phyloP scores from a whole-genome alignment of 2,888 invertebrate species.

The Ischnura elegans region DNA sequence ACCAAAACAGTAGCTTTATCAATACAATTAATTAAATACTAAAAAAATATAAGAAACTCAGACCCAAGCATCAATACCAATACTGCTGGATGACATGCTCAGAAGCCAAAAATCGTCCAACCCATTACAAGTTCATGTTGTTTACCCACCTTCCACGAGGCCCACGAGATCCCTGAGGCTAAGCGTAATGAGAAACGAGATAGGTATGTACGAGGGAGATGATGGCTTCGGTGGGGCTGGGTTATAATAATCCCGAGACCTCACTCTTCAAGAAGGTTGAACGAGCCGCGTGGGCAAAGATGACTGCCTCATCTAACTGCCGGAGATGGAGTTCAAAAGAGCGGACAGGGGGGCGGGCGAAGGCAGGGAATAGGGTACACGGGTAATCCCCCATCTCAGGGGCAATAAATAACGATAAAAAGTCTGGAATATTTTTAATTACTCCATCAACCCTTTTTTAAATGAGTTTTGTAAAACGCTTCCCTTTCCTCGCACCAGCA shows the following conservation, averaged over 20 bases:
- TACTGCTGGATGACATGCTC: too few relatives aligned
- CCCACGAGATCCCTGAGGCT: not conserved
- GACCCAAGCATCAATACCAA: too few relatives aligned
- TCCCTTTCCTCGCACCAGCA: not conserved
- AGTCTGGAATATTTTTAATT: conserved; percentile 51
- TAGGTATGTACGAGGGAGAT: not conserved
- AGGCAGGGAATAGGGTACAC: not conserved
- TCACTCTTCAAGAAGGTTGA: conserved; percentile 4
- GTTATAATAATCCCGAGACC: not conserved
- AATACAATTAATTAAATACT: too few relatives aligned
- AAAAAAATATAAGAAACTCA: too few relatives aligned
- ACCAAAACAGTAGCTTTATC: too few relatives aligned
- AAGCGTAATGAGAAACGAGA: not conserved
- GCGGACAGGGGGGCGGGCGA: not conserved
- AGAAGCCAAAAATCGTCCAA: too few relatives aligned
- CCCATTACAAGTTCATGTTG: too few relatives aligned
- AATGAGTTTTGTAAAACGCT: conserved; percentile 50
- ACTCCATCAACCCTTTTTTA: conserved; percentile 55
- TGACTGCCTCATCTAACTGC: not conserved
- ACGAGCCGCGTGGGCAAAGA: not conserved
- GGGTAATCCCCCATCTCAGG: not conserved
- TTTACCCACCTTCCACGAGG: not conserved
- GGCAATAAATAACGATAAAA: conserved; percentile 58
- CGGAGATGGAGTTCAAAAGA: not conserved
- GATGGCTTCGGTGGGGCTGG: not conserved